A percentile compares a stretch with the other conserved stretches of the same genome.
phyloP scores from a whole-genome alignment of 2,113 vertebrate genomes.

The Mesoclemmys tuberculata region DNA sequence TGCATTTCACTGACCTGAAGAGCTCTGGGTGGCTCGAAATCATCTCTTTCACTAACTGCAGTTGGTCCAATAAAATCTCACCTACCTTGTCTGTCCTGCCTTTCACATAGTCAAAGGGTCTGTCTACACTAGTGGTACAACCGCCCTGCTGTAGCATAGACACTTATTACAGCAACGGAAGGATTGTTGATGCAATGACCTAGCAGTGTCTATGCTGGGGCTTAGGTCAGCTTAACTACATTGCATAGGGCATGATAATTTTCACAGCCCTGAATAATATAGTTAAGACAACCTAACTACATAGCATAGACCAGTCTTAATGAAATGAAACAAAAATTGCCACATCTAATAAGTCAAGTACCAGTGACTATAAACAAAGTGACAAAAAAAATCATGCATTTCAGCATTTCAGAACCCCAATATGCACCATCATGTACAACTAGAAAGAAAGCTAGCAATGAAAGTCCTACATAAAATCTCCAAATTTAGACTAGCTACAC shows the following conservation, averaged over 20 bases:
- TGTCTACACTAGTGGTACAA: neutral
- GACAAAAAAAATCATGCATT: neutral
- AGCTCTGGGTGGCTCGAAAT: neutral
- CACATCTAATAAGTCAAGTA: rapidly evolving
- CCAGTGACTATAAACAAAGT: neutral
- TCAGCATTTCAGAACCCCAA: neutral
- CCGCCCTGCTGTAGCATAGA: neutral
- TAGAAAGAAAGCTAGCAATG: neutral
- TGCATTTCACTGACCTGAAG: neutral
- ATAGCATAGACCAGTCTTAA: neutral
- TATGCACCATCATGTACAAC: neutral
- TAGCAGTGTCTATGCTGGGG: neutral
- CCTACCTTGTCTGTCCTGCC: neutral
- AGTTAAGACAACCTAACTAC: neutral
- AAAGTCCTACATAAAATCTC: neutral
- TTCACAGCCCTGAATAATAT: neutral
- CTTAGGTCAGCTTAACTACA: neutral
- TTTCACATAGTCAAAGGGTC: neutral
- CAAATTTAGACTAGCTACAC: neutral
- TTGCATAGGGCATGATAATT: neutral
- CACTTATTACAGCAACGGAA: neutral
- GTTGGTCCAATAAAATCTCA: neutral
- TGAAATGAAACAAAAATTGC: neutral
- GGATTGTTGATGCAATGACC: neutral
- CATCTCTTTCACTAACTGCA: neutral